These are phyloP conservation scores for Serripes groenlandicus DNA, from an alignment of 2,888 invertebrate species.

Conservation along the genomic window DNA sequence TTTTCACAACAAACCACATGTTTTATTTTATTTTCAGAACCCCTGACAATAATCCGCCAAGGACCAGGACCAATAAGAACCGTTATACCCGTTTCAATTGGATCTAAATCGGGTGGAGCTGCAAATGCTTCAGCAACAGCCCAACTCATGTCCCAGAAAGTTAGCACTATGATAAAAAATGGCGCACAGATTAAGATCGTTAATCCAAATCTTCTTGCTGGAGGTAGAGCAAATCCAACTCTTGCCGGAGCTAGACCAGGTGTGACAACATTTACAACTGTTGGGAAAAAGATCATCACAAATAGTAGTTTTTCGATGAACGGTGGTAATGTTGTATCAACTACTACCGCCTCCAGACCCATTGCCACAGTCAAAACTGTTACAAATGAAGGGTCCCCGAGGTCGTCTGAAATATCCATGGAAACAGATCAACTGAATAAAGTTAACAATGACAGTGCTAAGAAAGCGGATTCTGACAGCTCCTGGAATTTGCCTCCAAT, in stretches of 20 bases:
- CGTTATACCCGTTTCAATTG: slow-evolving; percentile 56
- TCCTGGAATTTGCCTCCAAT: slow-evolving; percentile 62
- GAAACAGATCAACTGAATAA: background rate
- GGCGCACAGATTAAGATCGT: slow-evolving; percentile 52
- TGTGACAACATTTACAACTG: slow-evolving; percentile 40
- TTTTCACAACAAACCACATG: too few species aligned
- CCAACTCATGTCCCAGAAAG: slow-evolving; percentile 55
- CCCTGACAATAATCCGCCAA: slow-evolving; percentile 61
- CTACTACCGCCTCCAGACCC: slow-evolving; percentile 10
- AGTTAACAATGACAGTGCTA: background rate
- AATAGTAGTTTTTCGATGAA: slow-evolving; percentile 49
- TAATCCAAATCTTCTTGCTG: slow-evolving; percentile 36
- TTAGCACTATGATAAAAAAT: slow-evolving; percentile 32
- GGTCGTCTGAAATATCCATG: background rate
- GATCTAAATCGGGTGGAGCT: slow-evolving; percentile 29
- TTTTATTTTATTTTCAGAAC: slow-evolving; percentile 44
- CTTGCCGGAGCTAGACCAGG: slow-evolving; percentile 11
- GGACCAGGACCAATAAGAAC: slow-evolving; percentile 61
- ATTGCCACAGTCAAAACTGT: slow-evolving; percentile 22
- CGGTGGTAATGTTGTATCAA: slow-evolving; percentile 47
- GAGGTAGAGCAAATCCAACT: background rate
- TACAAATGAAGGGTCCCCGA: background rate
- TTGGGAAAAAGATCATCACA: slow-evolving; percentile 52
- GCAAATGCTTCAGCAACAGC: slow-evolving; percentile 35
- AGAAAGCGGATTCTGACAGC: slow-evolving; percentile 17